Base-by-base conservation (phyloP, 2,888 invertebrate species). In the Trisateles emortualis region DNA sequence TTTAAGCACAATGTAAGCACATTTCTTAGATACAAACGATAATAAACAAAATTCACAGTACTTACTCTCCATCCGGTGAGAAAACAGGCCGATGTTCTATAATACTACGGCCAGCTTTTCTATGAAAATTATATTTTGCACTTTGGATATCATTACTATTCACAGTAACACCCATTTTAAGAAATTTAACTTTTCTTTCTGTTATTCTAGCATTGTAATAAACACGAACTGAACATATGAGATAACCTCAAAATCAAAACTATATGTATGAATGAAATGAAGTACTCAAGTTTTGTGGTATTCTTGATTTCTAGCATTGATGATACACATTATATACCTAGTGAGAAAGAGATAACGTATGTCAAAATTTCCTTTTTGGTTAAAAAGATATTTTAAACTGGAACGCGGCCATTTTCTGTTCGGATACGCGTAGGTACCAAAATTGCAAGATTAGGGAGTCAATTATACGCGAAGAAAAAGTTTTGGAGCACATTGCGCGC, bases 41-140 rank as follows among this genome's bases (percentile, higher is more conserved):
- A 19, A 19, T 19, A 26, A 26, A 26, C 26, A 26, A 26, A 26
- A 22, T 22, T 22, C 8, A 1, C 17, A 41, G n/a, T 59, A 86
- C 91, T 74, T 80, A 93, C 93, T 90, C 87, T 80, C 90, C 92
- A 72, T 93, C 91, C 10, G 92, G 90, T 22, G 93, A 90, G 79
- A 93, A 92, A 59, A 88, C 69, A 38, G 93, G 92, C 11, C 79
- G 76, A 26, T 78, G 83, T 73, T 93, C 91, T 55, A 92, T 90
- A 43, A 93, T 86, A 84, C 87, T 92, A 68, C 87, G 86, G 4
- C 93, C 93, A 40, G 92, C 92, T 80, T 91, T 92, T 76, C 92
- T 83, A 46, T 73, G 79, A 67, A 92, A 84, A 33, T 72, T 78
- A 59, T 90, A 92, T 48, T 85, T 86, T 3, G 59, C 52, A 4